Conservation (phyloP, 2,797 vertebrate species). For the Peromyscus aztecus region DNA sequence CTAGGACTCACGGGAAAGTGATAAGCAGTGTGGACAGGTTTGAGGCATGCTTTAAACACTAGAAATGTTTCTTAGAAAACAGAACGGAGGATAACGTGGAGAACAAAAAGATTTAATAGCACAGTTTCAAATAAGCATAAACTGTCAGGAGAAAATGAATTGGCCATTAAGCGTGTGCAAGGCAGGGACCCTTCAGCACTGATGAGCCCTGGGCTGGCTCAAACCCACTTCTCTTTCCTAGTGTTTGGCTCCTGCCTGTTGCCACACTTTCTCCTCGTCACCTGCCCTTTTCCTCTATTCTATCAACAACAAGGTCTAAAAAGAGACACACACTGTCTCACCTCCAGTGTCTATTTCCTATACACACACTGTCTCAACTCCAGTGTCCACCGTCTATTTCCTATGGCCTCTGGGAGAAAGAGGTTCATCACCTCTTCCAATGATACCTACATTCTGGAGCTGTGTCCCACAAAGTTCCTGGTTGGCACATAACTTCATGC, state of each 20-base stretch:
- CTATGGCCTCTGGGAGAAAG: neutral
- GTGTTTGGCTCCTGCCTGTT: neutral
- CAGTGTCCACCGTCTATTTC: neutral
- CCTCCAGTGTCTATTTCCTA: neutral
- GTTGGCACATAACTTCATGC: neutral
- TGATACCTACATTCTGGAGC: neutral
- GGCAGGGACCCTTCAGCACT: neutral
- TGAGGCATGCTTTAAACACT: neutral
- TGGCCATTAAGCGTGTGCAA: neutral
- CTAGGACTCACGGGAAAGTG: neutral
- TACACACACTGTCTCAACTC: neutral
- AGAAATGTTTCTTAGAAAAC: constrained; percentile 19
- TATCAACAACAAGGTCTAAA: neutral
- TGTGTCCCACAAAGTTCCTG: neutral
- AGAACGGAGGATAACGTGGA: constrained; percentile 25
- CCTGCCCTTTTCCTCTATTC: neutral
- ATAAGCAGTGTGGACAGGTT: neutral
- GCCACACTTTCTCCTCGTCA: neutral
- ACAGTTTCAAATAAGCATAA: neutral
- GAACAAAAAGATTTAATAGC: neutral
- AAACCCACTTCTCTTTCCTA: neutral
- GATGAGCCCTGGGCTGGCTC: neutral
- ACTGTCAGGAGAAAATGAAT: neutral
- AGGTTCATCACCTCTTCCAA: neutral
- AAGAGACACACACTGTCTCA: neutral